Base-by-base conservation (phyloP, 2,797 vertebrate genomes). In the Centropyge bicolor region DNA sequence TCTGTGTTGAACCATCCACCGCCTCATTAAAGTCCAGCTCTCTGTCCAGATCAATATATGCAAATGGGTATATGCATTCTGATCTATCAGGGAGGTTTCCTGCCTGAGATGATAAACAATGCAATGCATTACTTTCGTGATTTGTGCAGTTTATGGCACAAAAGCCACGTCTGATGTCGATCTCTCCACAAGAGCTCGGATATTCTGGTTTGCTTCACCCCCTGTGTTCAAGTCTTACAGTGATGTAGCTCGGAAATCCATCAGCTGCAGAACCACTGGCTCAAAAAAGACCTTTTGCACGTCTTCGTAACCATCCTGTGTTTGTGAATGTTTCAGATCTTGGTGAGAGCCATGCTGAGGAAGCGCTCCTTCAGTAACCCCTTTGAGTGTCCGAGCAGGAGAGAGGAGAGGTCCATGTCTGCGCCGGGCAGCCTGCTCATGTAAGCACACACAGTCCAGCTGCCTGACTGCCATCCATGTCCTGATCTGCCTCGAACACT, bases 331-430 rank as follows among this genome's bases (percentile, higher is more conserved):
- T 88, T 91, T 43, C 90, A 99, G 98, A 99, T 99, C 91, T 85
- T 99, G 56, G 98, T 99, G 38, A 98, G 99, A 89, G 96, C 97
- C 78, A 99, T 99, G 98, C 91, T 99, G 56, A 95, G 98, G 73
- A 99, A 99, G 80, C 97, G 97, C 20, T 99, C 98, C 76, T 99
- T 99, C 87, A 95, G 98, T 52, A 99, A 99, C 78, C 98, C 98
- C 0, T 99, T 98, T 0, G 98, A 99, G 86, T 92, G 92, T 46
- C 96, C 96, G 1, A 92, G 93, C 9, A 93, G 96, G 67, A 91
- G 95, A 62, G 96, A 97, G 85, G 97, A 96, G 91, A 90, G 97
- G 12, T 98, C 98, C 71, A 97, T 98, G 97, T 99, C 98, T 27
- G 97, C 97, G 3, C 97, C 98, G 0, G 97, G 97, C 83, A 97